Base-by-base conservation (phyloP, 2,797 vertebrate genomes). In the Toxotes lorentzi region DNA sequence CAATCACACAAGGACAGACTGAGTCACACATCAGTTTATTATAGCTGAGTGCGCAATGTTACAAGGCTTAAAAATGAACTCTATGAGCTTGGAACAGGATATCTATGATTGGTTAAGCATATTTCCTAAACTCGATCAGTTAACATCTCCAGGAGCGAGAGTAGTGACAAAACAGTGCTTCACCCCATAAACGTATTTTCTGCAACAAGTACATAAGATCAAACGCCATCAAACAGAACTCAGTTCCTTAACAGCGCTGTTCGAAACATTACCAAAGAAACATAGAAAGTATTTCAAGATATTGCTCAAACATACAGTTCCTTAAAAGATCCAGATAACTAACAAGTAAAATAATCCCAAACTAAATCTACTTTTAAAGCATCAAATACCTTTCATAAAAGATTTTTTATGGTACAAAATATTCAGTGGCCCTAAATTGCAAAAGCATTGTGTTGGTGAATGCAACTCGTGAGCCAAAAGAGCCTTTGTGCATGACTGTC, bases 401-500 rank as follows among this genome's bases (percentile, higher is more conserved):
- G 71, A 81, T 78, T 82, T 75, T 70, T 84, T 67, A 85, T 85
- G 67, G 80, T 87, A 88, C 76, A 91, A 90, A 88, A 92, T 85
- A 89, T 81, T 89, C 80, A 69, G 82, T 87, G 89, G 87, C 83
- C 70, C 86, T 88, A 75, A 79, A 73, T 82, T 80, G 82, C 89
- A 93, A 85, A 88, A 82, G 79, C 80, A 73, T 63, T 79, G 72
- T 67, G 81, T 79, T 75, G 73, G 76, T 88, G 88, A 93, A 93
- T 86, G 82, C 73, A 87, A 82, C 89, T 89, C 81, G 76, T 88
- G 90, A 91, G 90, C 71, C 83, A 87, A 87, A 87, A 89, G 86
- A 88, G 90, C 90, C 83, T 90, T 93, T 90, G 86, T 92, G 90
- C 92, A 77, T 92, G 88, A 90, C 91, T 89, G 86, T 89, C 70